Percentiles rank a stretch among this genome's conserved stretches.
Conservation (phyloP, 2,888 invertebrate genomes). For the Thera obeliscata region DNA sequence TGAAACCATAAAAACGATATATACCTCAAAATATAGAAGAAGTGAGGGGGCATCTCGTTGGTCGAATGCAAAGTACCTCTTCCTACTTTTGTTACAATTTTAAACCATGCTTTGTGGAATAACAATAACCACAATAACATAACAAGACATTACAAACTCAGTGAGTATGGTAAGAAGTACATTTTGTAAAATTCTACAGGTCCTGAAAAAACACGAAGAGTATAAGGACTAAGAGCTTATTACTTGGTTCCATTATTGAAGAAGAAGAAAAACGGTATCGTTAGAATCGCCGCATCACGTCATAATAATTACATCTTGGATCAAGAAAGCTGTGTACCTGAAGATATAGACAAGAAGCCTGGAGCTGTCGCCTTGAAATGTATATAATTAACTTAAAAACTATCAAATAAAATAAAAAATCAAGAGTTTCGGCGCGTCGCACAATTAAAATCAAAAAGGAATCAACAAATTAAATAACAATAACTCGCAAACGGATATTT, state of each 20-base stretch:
- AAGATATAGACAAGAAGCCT: neutral
- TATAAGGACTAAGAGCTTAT: neutral
- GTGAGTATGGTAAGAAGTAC: slow-evolving; percentile 64
- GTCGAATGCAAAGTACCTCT: neutral
- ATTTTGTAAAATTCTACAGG: slow-evolving; percentile 24
- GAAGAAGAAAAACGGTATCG: neutral
- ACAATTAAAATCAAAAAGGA: neutral
- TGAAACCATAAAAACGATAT: neutral
- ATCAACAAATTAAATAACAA: neutral
- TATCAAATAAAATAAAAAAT: neutral
- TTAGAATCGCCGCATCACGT: neutral
- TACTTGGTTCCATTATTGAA: neutral
- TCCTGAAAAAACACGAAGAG: slow-evolving; percentile 13
- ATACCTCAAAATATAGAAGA: neutral
- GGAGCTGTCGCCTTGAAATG: neutral
- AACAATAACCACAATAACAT: neutral
- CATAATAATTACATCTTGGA: neutral
- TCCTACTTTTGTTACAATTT: neutral
- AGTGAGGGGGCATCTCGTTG: neutral
- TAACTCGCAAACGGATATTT: neutral
- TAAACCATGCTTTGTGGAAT: neutral
- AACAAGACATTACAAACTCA: slow-evolving; percentile 74
- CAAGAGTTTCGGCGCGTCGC: neutral
- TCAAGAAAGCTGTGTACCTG: neutral
- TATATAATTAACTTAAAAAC: neutral